Conservation (phyloP, 2,797 vertebrate species). For the Philypnodon macrostomus region DNA sequence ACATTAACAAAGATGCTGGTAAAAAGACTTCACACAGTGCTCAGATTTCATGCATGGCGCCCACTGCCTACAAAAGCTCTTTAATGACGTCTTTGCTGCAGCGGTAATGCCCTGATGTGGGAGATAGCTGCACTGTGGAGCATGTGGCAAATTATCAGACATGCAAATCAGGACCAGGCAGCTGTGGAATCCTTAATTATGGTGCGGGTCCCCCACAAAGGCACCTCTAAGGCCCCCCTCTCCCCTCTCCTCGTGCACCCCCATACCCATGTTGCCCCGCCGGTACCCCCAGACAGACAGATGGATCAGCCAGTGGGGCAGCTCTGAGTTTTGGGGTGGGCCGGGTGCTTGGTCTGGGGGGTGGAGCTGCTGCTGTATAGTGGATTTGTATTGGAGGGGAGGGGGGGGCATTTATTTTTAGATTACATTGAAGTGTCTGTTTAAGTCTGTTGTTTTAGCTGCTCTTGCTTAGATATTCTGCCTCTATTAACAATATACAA, state of each 20-base stretch:
- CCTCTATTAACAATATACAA: too few species aligned
- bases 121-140: slow-evolving; percentile 59
- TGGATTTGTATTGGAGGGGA: slow-evolving; percentile 15
- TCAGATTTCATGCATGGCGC: slow-evolving; percentile 46
- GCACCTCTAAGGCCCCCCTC: slow-evolving; percentile 48
- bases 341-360: slow-evolving; percentile 42
- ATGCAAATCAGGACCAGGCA: slow-evolving; percentile 77
- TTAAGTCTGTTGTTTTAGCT: slow-evolving; percentile 34
- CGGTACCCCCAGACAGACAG: slow-evolving; percentile 69
- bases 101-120: slow-evolving; percentile 70
- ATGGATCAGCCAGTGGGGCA: slow-evolving; percentile 62
- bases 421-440: slow-evolving; percentile 55
- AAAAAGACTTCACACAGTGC: slow-evolving; percentile 33
- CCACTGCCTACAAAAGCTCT: slow-evolving; percentile 50
- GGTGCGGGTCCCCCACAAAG: slow-evolving; percentile 68
- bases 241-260: slow-evolving; percentile 41
- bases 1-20: slow-evolving; percentile 21
- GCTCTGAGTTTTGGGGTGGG: slow-evolving; percentile 44
- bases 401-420: slow-evolving; percentile 53
- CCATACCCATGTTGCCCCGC: slow-evolving; percentile 56
- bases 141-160: slow-evolving; percentile 77
- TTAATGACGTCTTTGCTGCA: slow-evolving; percentile 68
- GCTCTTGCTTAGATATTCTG: too few species aligned
- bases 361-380: slow-evolving; percentile 37
- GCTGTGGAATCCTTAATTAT: slow-evolving; percentile 78